Percentiles rank a stretch among this genome's conserved stretches.
Evolutionary conservation across 2,113 vertebrate species (phyloP).

Genomic region (Calcarius ornatus): DNA sequence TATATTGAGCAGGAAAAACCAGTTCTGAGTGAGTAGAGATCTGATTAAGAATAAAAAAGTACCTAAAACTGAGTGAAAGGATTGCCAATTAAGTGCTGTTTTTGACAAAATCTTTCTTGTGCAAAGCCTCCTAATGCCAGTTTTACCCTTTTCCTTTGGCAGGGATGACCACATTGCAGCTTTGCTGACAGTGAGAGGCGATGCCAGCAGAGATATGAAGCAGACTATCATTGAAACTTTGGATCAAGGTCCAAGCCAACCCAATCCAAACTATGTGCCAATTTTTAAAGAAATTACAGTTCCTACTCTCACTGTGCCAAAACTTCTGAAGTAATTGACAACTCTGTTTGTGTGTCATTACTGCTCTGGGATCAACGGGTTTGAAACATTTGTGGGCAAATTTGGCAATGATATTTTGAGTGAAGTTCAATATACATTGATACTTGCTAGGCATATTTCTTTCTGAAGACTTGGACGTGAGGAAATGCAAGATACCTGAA

Average conservation of each 20-base stretch:
- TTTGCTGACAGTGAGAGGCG: constrained; percentile 87
- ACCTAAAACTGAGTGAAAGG: background rate
- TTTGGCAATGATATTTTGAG: background rate
- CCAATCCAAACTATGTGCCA: constrained; percentile 76
- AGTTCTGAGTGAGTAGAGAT: background rate
- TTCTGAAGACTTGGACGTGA: background rate
- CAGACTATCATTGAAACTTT: constrained; percentile 95
- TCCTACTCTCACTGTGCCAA: constrained; percentile 87
- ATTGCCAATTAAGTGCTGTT: background rate
- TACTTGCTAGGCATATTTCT: background rate
- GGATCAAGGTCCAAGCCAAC: constrained; percentile 82
- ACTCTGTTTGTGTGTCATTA: background rate
- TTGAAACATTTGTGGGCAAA: background rate
- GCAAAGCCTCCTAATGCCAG: background rate
- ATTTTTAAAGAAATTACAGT: constrained; percentile 93
- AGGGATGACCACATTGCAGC: constrained; percentile 96
- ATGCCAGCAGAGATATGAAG: constrained; percentile 93
- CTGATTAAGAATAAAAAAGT: background rate
- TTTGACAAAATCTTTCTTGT: background rate
- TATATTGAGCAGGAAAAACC: background rate
- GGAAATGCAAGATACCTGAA: background rate
- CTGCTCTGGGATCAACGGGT: background rate
- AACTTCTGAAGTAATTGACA: constrained; percentile 86
- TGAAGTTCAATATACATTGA: background rate
- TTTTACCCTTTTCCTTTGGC: background rate